phyloP scores from a whole-genome alignment of 2,888 invertebrate species.

The Zele albiditarsus region DNA sequence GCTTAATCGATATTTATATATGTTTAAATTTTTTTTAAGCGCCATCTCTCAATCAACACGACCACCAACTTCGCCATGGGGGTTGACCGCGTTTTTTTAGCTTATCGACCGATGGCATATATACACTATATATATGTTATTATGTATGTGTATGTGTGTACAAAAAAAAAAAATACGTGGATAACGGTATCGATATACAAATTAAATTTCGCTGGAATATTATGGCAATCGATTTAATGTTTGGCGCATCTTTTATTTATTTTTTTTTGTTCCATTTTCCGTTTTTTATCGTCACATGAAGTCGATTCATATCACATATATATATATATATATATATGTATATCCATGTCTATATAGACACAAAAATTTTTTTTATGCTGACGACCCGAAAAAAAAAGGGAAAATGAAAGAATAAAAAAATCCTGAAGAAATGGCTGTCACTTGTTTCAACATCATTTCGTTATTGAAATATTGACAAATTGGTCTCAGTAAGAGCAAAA shows the following conservation, averaged over 20 bases:
- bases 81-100: neutral
- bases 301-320: neutral
- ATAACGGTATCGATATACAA: neutral
- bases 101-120: neutral
- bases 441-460: neutral
- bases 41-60: constrained; percentile 44
- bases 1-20: constrained; percentile 5
- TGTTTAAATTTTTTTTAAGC: constrained; percentile 33
- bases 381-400: neutral
- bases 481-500: neutral
- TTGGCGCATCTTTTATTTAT: neutral
- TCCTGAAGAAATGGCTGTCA: neutral
- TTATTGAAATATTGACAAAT: neutral
- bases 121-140: neutral
- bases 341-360: neutral
- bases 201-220: neutral
- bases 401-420: neutral
- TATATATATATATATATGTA: neutral
- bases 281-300: neutral
- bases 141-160: neutral
- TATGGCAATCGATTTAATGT: neutral
- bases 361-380: neutral
- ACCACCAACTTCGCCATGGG: neutral
- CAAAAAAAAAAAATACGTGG: neutral
- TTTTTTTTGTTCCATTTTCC: neutral